Percentiles rank a stretch among this genome's conserved stretches.
phyloP scores from a whole-genome alignment of 2,113 vertebrate species.

The Prunella himalayana region DNA sequence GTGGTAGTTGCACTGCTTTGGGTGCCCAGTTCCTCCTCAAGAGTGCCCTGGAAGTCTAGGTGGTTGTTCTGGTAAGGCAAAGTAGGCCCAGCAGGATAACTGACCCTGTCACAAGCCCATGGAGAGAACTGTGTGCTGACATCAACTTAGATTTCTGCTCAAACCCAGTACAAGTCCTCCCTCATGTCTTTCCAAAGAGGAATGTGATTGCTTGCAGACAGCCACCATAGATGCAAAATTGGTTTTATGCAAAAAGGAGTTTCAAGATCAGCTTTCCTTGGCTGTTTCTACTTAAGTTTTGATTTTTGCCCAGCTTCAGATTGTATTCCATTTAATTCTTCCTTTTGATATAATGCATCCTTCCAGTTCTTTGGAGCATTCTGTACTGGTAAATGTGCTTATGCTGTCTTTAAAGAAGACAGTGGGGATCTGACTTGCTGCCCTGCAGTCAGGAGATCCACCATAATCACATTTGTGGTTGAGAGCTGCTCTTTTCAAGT shows the following conservation, averaged over 20 bases:
- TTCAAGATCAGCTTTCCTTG: background rate
- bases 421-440: background rate
- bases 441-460: background rate
- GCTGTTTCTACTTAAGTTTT: background rate
- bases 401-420: background rate
- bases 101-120: rapidly evolving
- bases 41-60: too few relatives aligned
- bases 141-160: rapidly evolving
- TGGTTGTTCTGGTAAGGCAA: background rate
- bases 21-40: background rate
- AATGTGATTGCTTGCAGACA: background rate
- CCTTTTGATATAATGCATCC: background rate
- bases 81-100: background rate
- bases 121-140: background rate
- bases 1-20: background rate
- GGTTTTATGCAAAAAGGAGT: background rate
- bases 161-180: background rate
- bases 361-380: background rate
- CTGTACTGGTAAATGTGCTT: background rate
- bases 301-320: background rate
- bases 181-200: background rate
- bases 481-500: background rate
- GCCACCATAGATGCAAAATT: background rate
- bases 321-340: background rate
- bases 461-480: background rate